Base-by-base conservation (phyloP, 2,888 invertebrate genomes). In the Ctenicera cuprea region DNA sequence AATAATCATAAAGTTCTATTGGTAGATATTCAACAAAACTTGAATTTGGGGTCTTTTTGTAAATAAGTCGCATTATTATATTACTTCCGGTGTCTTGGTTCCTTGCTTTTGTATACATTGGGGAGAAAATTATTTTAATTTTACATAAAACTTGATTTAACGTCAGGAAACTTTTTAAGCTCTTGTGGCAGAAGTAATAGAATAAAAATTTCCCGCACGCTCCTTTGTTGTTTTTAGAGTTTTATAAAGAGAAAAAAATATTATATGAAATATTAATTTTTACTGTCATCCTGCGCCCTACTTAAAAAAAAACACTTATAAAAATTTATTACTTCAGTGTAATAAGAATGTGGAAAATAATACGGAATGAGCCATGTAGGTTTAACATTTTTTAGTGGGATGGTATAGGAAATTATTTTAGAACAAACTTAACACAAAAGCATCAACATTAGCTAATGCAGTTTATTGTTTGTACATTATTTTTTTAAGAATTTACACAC, bases 41-140 rank as follows among this genome's bases (percentile, higher is more conserved):
- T 30, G 14, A n/a, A 33, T 30, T 54, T 30, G 26, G 26, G 22
- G 0, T 54, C 3, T 33, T 54, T 59, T 59, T 41, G 59, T 18
- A 38, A 38, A 30, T 30, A 30, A 59, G 38, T 41, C 59, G 38
- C 59, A 38, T 59, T 59, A 59, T 37, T 20, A 11, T 37, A 20
- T 59, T 59, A 54, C 12, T 38, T 37, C 38, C 59, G 38, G 22
- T 38, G 38, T 18, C 37, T 59, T 59, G 41, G 38, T n/a, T 59
- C 16, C 54, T 18, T 20, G 38, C n/a, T 20, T 59, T 59, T 59
- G 59, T 59, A 38, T 59, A 38, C 41, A 20, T 59, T 59, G 11
- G 37, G 38, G 38, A 30, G n/a, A 59, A 59, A 59, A 59, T 38
- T 41, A 33, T 59, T 59, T 59, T 59, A 59, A 59, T 59, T 37